Conservation (phyloP, 2,888 invertebrate genomes). For the Callimorpha dominula region DNA sequence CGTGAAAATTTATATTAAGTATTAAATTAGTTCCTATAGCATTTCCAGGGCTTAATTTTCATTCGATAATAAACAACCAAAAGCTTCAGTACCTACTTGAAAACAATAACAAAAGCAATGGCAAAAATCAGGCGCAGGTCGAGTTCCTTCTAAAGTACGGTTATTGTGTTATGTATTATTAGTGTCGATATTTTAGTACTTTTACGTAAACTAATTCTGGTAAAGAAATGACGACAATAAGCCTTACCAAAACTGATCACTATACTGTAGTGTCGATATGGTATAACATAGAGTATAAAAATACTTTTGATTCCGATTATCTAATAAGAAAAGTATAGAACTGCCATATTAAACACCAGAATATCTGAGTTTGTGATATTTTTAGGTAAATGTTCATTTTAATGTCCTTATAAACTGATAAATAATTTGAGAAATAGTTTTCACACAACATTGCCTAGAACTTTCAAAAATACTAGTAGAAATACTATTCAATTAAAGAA, state of each 20-base stretch:
- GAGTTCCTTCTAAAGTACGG: slow-evolving; percentile 54
- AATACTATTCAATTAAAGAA: too few species aligned
- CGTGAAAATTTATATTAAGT: slow-evolving; percentile 45
- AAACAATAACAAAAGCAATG: slow-evolving; percentile 66
- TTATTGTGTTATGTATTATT: slow-evolving; percentile 46
- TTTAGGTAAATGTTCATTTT: too few species aligned
- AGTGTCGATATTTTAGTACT: slow-evolving; percentile 19
- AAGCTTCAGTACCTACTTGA: slow-evolving; percentile 58
- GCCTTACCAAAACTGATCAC: not conserved
- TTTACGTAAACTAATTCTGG: not conserved
- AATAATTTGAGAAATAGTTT: too few species aligned
- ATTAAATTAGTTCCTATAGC: slow-evolving; percentile 50
- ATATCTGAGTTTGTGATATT: too few species aligned
- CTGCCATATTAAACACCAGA: too few species aligned
- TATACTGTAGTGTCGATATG: too few species aligned
- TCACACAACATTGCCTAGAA: too few species aligned
- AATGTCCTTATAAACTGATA: too few species aligned
- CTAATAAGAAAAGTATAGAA: too few species aligned
- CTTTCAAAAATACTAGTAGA: too few species aligned
- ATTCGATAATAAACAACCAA: slow-evolving; percentile 64
- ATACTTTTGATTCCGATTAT: too few species aligned
- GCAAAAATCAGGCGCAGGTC: slow-evolving; percentile 42
- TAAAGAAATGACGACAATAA: not conserved
- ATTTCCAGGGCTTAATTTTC: slow-evolving; percentile 54
- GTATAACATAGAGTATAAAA: too few species aligned